These are phyloP conservation scores for Salticus scenicus DNA, from an alignment of 2,888 invertebrate genomes.

Conservation along the genomic window DNA sequence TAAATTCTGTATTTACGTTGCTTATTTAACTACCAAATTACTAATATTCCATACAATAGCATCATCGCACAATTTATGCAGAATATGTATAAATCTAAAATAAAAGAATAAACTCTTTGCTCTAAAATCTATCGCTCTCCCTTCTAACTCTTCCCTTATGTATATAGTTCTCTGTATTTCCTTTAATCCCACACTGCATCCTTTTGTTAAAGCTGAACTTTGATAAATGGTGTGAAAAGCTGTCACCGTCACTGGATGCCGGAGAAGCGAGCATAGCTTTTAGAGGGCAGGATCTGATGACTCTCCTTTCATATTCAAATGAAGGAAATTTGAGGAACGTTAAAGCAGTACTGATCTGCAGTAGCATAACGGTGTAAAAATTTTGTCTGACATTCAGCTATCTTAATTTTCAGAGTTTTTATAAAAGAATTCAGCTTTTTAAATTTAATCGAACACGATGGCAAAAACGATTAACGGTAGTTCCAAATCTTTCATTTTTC, in stretches of 20 bases:
- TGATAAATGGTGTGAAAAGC: slow-evolving; percentile 59
- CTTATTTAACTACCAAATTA: too few species aligned
- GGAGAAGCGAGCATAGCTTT: neutral
- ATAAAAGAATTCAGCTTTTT: too few species aligned
- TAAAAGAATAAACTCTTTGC: too few species aligned
- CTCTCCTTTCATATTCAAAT: slow-evolving; percentile 67
- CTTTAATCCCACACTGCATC: neutral
- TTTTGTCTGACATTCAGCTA: neutral
- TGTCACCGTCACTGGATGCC: slow-evolving; percentile 43
- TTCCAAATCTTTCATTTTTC: too few species aligned
- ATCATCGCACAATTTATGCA: too few species aligned
- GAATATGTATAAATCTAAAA: too few species aligned
- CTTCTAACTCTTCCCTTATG: slow-evolving; percentile 6
- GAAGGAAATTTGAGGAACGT: slow-evolving; percentile 16
- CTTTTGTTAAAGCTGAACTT: slow-evolving; percentile 40
- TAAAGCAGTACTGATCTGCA: neutral
- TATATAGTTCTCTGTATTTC: neutral
- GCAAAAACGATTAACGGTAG: too few species aligned
- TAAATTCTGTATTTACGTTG: too few species aligned
- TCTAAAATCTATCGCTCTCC: slow-evolving; percentile 31
- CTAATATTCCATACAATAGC: too few species aligned
- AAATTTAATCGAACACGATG: too few species aligned
- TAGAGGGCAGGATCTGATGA: slow-evolving; percentile 18
- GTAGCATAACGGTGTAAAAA: neutral
- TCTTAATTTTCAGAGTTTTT: neutral